phyloP scores from a whole-genome alignment of 2,888 invertebrate species.

The Sinopyrophorus schimmeli region DNA sequence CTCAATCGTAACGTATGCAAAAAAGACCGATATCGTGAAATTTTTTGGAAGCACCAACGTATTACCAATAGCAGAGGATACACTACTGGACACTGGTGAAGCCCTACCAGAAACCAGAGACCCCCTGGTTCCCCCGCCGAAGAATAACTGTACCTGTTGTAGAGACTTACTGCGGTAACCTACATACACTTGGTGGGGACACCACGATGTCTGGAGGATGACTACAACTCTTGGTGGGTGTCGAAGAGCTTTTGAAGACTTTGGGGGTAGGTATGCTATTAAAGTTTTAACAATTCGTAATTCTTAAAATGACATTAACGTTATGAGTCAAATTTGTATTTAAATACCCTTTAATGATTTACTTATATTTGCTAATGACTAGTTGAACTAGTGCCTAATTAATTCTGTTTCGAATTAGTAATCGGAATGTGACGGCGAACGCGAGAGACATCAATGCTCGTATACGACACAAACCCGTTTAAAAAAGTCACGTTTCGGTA shows the following conservation, averaged over 20 bases:
- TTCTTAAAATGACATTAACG: no score
- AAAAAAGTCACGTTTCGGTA: no score
- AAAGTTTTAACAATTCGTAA: background rate
- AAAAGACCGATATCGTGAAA: conserved; percentile 20
- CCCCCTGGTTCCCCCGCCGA: conserved; percentile 41
- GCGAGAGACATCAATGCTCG: no score
- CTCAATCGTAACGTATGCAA: conserved; percentile 4
- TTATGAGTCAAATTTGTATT: conserved; percentile 7
- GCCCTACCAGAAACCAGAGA: conserved; percentile 46
- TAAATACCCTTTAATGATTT: no score
- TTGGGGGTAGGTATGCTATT: conserved; percentile 24
- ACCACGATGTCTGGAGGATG: conserved; percentile 47
- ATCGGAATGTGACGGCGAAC: no score
- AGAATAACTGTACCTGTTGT: conserved; percentile 56
- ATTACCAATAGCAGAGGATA: conserved; percentile 44
- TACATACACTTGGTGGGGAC: conserved; percentile 49
- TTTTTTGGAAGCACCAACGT: conserved; percentile 40
- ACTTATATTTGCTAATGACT: no score
- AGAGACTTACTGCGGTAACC: conserved; percentile 54
- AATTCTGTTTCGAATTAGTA: no score
- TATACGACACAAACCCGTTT: no score
- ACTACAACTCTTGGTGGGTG: conserved; percentile 42
- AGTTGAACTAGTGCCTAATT: no score
- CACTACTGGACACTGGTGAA: conserved; percentile 50
- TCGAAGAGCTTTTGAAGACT: conserved; percentile 27